Evolutionary conservation across 2,113 vertebrate genomes (phyloP).

Genomic region (Todiramphus chloris): DNA sequence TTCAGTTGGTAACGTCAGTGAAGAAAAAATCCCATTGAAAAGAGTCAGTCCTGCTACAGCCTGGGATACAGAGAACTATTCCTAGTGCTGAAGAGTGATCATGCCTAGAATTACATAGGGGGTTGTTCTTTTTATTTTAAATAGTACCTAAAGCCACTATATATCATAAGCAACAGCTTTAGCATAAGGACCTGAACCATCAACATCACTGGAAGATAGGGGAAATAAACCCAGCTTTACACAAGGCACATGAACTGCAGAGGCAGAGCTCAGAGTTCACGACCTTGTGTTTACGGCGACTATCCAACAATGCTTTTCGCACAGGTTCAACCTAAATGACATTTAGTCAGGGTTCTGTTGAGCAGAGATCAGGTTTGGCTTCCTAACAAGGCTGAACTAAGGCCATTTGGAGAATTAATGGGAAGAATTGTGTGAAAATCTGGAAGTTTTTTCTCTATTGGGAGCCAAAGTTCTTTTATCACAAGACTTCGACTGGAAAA

Average conservation of each 20-base stretch:
- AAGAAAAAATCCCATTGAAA: neutral
- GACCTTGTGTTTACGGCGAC: neutral
- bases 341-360: conserved; percentile 32
- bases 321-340: conserved; percentile 5
- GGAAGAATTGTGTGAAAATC: conserved; percentile 36
- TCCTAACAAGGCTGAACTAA: conserved; percentile 18
- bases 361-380: conserved; percentile 18
- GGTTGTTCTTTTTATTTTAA: neutral
- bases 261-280: neutral
- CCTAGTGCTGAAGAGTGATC: neutral
- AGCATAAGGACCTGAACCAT: neutral
- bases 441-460: conserved; percentile 15
- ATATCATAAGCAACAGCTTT: neutral
- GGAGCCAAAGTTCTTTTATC: conserved; percentile 44
- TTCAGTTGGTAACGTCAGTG: neutral
- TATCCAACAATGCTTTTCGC: neutral
- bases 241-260: neutral
- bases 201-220: neutral
- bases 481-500: conserved; percentile 41
- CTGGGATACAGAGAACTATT: neutral
- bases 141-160: neutral
- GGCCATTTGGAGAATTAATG: conserved; percentile 39
- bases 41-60: neutral
- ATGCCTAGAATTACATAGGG: neutral
- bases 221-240: neutral